These are phyloP conservation scores for Cephus spinipes DNA, from an alignment of 2,888 invertebrate species.

Conservation along the genomic window DNA sequence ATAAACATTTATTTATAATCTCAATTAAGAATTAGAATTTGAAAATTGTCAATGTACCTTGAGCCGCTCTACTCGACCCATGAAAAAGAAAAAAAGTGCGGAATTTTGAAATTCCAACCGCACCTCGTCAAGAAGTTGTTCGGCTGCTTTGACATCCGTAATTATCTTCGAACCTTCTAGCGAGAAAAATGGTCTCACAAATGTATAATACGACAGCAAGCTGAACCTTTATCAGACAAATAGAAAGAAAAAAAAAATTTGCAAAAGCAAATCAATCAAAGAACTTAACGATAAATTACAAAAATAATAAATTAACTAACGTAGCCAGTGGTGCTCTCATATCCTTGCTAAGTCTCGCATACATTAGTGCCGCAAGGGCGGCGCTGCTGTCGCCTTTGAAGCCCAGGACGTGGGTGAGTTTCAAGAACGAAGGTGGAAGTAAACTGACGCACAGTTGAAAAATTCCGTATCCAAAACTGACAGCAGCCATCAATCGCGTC, in stretches of 20 bases:
- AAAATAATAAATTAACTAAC: constrained; percentile 61
- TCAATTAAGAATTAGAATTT: not conserved
- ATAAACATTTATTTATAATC: constrained; percentile 1
- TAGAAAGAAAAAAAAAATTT: constrained; percentile 41
- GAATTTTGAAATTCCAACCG: constrained; percentile 71
- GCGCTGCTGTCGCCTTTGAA: constrained; percentile 74
- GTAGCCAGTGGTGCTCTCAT: constrained; percentile 78
- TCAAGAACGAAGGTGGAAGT: constrained; percentile 74
- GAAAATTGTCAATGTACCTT: constrained; percentile 66
- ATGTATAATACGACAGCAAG: constrained; percentile 76
- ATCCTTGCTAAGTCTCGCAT: constrained; percentile 72
- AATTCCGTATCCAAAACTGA: constrained; percentile 78
- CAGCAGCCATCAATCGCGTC: constrained; percentile 74
- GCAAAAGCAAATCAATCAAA: constrained; percentile 17
- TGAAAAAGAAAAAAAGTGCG: constrained; percentile 76
- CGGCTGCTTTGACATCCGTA: constrained; percentile 71
- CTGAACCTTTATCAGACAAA: not conserved
- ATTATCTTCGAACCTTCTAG: constrained; percentile 73
- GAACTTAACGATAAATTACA: constrained; percentile 2
- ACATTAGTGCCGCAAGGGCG: constrained; percentile 73
- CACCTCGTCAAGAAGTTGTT: constrained; percentile 69
- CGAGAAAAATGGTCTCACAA: constrained; percentile 76
- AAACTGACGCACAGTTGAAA: constrained; percentile 77
- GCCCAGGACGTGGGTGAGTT: constrained; percentile 74
- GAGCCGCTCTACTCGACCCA: constrained; percentile 73